Conservation (phyloP, 2,797 vertebrate species). For the Cyprinella venusta region DNA sequence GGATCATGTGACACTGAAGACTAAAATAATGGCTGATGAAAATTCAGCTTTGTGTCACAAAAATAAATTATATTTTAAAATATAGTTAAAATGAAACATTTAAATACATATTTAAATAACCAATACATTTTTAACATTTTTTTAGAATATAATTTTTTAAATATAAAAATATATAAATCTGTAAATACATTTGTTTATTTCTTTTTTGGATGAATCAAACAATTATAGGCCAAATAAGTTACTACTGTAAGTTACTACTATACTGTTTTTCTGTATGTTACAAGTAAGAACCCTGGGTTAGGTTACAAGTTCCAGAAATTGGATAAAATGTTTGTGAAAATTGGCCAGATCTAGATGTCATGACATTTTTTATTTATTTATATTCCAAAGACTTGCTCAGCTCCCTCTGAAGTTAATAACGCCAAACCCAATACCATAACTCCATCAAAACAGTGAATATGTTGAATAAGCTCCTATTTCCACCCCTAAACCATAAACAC, state of each 20-base stretch:
- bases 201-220: neutral
- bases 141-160: too few species aligned
- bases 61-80: too few species aligned
- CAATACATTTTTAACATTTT: too few species aligned
- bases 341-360: neutral
- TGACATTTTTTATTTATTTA: neutral
- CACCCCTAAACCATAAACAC: neutral
- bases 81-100: too few species aligned
- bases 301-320: neutral
- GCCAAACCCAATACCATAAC: neutral
- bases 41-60: too few species aligned
- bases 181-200: too few species aligned
- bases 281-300: neutral
- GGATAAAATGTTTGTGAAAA: neutral
- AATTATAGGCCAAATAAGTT: neutral
- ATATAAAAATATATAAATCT: too few species aligned
- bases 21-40: too few species aligned
- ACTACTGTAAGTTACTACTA: neutral
- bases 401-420: neutral
- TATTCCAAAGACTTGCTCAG: neutral
- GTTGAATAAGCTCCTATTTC: neutral
- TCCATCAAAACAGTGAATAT: neutral
- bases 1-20: too few species aligned
- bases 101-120: too few species aligned
- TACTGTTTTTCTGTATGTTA: neutral